These are phyloP conservation scores for Abrostola tripartita DNA, from an alignment of 2,888 invertebrate genomes.

Conservation along the genomic window DNA sequence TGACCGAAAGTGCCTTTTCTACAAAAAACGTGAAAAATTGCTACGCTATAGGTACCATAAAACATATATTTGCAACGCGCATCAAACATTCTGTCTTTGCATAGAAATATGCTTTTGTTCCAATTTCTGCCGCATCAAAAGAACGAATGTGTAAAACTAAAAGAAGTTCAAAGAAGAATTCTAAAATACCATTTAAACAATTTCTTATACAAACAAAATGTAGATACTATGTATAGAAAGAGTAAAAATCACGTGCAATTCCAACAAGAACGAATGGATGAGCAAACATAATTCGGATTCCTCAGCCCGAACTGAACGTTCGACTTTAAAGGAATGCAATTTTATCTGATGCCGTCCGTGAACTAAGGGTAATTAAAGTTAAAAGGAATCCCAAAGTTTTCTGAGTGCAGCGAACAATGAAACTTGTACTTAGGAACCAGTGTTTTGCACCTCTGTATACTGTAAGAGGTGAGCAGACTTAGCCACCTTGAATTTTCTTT, in stretches of 20 bases:
- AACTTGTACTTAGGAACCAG: constrained; percentile 53
- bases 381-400: constrained; percentile 62
- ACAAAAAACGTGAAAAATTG: no score
- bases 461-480: constrained; percentile 10
- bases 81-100: no score
- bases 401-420: constrained; percentile 58
- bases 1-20: no score
- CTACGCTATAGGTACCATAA: no score
- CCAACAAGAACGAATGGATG: constrained; percentile 37
- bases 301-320: constrained; percentile 35
- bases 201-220: constrained; percentile 24
- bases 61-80: no score
- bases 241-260: constrained; percentile 40
- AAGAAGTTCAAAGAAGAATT: not conserved
- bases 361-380: constrained; percentile 71
- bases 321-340: constrained; percentile 68
- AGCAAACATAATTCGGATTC: constrained; percentile 57
- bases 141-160: not conserved
- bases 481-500: constrained; percentile 21
- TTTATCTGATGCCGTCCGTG: constrained; percentile 67
- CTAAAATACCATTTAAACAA: constrained; percentile 8
- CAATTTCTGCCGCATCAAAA: no score
- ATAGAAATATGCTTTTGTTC: no score
- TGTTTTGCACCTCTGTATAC: constrained; percentile 35
- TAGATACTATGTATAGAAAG: constrained; percentile 23